These are phyloP conservation scores for Mionectes olivaceus DNA, from an alignment of 2,797 vertebrate species.

Conservation along the genomic window DNA sequence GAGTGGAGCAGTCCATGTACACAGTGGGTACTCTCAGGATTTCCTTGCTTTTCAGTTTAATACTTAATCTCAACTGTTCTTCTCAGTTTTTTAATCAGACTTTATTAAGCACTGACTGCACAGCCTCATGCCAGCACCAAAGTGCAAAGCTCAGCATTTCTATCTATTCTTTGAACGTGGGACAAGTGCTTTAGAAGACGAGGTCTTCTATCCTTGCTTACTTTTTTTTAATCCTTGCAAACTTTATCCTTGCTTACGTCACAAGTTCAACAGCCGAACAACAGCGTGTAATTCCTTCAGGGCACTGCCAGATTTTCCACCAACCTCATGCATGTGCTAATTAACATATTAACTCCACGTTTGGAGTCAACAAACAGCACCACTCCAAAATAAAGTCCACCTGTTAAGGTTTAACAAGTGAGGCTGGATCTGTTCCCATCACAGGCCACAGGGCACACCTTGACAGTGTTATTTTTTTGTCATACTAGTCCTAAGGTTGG, in stretches of 20 bases:
- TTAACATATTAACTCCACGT: not conserved
- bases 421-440: not conserved
- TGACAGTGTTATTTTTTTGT: not conserved
- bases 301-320: not conserved
- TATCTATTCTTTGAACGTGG: not conserved
- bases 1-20: rapidly evolving
- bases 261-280: not conserved
- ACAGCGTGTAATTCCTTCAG: not conserved
- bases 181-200: not conserved
- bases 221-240: too few relatives aligned
- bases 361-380: not conserved
- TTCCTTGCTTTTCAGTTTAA: not conserved
- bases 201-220: not conserved
- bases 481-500: not conserved
- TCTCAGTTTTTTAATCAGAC: not conserved
- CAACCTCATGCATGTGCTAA: not conserved
- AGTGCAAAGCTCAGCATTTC: not conserved
- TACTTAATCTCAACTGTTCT: not conserved
- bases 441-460: not conserved
- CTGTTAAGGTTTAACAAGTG: not conserved
- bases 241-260: not conserved
- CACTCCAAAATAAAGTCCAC: not conserved
- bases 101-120: not conserved
- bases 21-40: not conserved
- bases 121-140: not conserved